Evolutionary conservation across 2,888 invertebrate species (phyloP), one percentile per base, ranked within the genome.

Genomic region (Euspilapteryx auroguttella): DNA sequence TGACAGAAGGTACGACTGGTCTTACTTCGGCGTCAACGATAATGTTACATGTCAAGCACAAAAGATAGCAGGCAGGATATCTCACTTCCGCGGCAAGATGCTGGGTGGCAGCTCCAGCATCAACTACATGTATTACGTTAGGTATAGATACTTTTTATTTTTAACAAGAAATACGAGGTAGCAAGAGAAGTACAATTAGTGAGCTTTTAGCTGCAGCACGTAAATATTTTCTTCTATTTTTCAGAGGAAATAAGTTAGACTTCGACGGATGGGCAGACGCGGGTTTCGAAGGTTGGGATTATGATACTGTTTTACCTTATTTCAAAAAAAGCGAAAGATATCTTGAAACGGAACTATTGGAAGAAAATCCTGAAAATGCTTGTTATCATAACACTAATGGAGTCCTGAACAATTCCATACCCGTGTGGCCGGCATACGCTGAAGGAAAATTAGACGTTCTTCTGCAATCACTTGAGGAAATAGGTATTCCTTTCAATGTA

Each of bases 31-130:
- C n/a, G n/a, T n/a, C n/a, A n/a, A n/a, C n/a, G n/a, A n/a, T n/a
- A n/a, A n/a, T n/a, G n/a, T n/a, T n/a, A n/a, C n/a, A n/a, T n/a
- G n/a, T n/a, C n/a, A n/a, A n/a, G n/a, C n/a, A n/a, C n/a, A n/a
- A n/a, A n/a, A n/a, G n/a, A n/a, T n/a, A n/a, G n/a, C n/a, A n/a
- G n/a, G n/a, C n/a, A n/a, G n/a, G n/a, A n/a, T n/a, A n/a, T n/a
- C n/a, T n/a, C n/a, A n/a, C n/a, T n/a, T n/a, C 1, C 61, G 83
- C 21, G 87, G 86, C 0, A 85, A 82, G 41, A 62, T 76, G 28
- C 52, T 83, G 35, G 83, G 83, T 26, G 83, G 83, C 2, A 64
- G 66, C 4, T 80, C 81, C 17, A 65, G 71, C 10, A 55, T 80
- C 17, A 83, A 82, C 41, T 79, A 51, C 13, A 80, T 81, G 71